Base-by-base conservation (phyloP, 64 coral and sea anemone species). In the Anthopleura sola region DNA sequence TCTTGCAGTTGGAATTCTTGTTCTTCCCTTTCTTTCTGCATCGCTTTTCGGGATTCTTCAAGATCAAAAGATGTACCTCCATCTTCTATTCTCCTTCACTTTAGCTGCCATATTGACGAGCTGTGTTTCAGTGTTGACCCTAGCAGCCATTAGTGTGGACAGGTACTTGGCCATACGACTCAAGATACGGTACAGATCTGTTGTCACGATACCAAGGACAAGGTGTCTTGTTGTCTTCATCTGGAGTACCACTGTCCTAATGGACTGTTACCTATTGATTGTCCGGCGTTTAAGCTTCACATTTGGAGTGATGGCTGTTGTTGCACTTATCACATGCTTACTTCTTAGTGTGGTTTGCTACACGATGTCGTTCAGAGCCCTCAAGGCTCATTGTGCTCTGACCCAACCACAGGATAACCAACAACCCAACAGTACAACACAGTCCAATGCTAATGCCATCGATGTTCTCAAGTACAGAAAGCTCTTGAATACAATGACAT, bases 131-230 rank as follows among this genome's bases (percentile, higher is more conserved):
- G 58, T 62, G 24, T n/a, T 62, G 58, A 62, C 58, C 24, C 21
- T 62, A 62, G n/a, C 58, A 62, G 58, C 58, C 32, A 77, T 77
- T 18, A 40, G 32, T 40, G 37, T 77, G 4, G 74, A 77, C 74
- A 77, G 74, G 36, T 77, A 77, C 74, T 77, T 77, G 74, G 74
- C 74, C 14, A 77, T 77, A 77, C 74, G 74, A 39, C 37, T 77
- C 23, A 77, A 36, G 68, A 75, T 75, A 6, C 19, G 34, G 68
- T 75, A 75, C 68, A 75, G 34, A 13, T 24, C 68, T 36, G 34
- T 75, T 36, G 68, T 75, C 34, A 75, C 68, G 28, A 6, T 75
- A 32, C 4, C 0, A 3, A 53, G 50, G 5, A n/a, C n/a, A n/a
- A n/a, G n/a, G n/a, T n/a, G n/a, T n/a, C n/a, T n/a, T n/a, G n/a